phyloP scores from a whole-genome alignment of 2,797 vertebrate species.

The Carcharodon carcharias region DNA sequence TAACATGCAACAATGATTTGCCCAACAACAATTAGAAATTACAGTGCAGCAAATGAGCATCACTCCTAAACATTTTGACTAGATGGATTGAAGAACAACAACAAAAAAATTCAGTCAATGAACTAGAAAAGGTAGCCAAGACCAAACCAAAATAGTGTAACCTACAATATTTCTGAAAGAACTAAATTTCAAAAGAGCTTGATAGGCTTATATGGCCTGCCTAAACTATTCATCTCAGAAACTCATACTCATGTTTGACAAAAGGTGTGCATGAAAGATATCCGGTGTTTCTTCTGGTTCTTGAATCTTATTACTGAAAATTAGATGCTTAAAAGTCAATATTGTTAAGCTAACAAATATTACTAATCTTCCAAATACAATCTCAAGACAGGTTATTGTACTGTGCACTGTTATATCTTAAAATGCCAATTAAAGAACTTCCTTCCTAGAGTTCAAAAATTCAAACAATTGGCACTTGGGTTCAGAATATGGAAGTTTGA shows the following conservation, averaged over 20 bases:
- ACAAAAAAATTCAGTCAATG: neutral
- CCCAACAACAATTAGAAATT: neutral
- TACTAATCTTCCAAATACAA: neutral
- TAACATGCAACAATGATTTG: no score
- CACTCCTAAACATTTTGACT: neutral
- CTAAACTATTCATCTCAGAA: neutral
- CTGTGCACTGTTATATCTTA: neutral
- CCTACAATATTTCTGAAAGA: neutral
- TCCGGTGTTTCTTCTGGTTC: neutral
- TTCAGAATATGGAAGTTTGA: neutral
- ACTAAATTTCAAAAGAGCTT: neutral
- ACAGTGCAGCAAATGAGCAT: neutral
- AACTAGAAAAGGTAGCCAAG: neutral
- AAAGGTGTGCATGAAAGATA: neutral
- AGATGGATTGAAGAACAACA: neutral
- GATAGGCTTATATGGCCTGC: neutral
- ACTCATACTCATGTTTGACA: neutral
- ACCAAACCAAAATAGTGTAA: neutral
- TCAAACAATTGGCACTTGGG: neutral
- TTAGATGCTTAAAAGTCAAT: neutral
- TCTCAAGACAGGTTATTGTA: neutral
- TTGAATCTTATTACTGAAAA: neutral
- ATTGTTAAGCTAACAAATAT: neutral
- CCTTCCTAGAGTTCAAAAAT: neutral
- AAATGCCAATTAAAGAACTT: neutral